Evolutionary conservation across 2,797 vertebrate genomes (phyloP).

Genomic region (Zenarchopterus dispar): DNA sequence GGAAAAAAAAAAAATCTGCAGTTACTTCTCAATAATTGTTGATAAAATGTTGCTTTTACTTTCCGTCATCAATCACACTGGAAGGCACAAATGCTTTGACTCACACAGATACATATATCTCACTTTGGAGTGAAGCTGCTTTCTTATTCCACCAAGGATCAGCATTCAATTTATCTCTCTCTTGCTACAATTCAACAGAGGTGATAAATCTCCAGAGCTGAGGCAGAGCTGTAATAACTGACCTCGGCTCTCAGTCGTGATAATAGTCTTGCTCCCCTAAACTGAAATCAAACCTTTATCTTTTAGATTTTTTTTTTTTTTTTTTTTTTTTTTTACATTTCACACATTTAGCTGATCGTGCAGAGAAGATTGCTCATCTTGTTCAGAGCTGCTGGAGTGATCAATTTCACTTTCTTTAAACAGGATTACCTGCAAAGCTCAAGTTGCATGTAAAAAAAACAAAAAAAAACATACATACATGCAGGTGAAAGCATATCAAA

Average conservation of each 20-base stretch:
- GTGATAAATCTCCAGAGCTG: constrained; percentile 63
- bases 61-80: constrained; percentile 45
- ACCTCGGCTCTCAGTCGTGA: constrained; percentile 63
- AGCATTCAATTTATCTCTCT: constrained; percentile 62
- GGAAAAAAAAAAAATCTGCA: constrained; percentile 35
- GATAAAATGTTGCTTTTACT: constrained; percentile 53
- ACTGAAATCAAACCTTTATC: constrained; percentile 75
- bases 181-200: constrained; percentile 39
- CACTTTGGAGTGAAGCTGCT: constrained; percentile 49
- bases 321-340: constrained; percentile 47
- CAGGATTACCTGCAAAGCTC: not conserved
- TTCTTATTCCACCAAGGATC: constrained; percentile 61
- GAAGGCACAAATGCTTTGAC: constrained; percentile 32
- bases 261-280: constrained; percentile 55
- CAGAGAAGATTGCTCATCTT: constrained; percentile 19
- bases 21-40: constrained; percentile 29
- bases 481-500: not conserved
- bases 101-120: constrained; percentile 58
- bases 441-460: not conserved
- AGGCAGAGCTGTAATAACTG: constrained; percentile 65
- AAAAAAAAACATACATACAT: not conserved
- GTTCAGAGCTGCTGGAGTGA: constrained; percentile 13
- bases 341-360: constrained; percentile 42
- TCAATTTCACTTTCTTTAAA: constrained; percentile 13
- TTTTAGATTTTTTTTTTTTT: constrained; percentile 42